Conservation (phyloP, 35 echinoderm and acorn worm species). For the Strongylocentrotus purpuratus region DNA sequence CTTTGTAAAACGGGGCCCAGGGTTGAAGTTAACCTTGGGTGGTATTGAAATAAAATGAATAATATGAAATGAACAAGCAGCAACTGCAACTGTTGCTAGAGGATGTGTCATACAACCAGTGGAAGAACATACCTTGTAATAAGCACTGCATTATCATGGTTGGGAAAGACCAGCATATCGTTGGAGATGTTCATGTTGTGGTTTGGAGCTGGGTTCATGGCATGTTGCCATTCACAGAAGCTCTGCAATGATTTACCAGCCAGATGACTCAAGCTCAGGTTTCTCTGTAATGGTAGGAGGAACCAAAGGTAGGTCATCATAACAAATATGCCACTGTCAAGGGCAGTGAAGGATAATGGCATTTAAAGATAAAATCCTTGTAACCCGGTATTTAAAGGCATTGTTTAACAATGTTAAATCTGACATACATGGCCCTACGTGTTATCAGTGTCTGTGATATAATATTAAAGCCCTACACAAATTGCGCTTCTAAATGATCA, state of each 20-base stretch:
- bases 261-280: conserved; percentile 77
- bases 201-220: conserved; percentile 38
- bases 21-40: too few relatives aligned
- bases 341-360: background rate
- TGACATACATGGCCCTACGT: too few relatives aligned
- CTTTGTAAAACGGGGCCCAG: too few relatives aligned
- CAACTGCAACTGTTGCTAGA: too few relatives aligned
- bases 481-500: too few relatives aligned
- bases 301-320: background rate
- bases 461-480: too few relatives aligned
- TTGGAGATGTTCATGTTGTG: conserved; percentile 60
- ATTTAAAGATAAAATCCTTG: background rate
- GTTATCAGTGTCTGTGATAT: too few relatives aligned
- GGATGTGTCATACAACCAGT: background rate
- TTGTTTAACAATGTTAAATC: too few relatives aligned
- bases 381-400: too few relatives aligned
- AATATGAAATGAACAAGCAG: too few relatives aligned
- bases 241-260: conserved; percentile 84
- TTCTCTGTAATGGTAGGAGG: conserved; percentile 50
- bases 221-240: conserved; percentile 93
- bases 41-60: too few relatives aligned
- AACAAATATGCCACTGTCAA: background rate
- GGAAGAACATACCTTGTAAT: conserved; percentile 82
- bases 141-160: conserved; percentile 95
- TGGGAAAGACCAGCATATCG: conserved; percentile 54